Evolutionary conservation across 2,888 invertebrate species (phyloP).

Genomic region (Oscheius sp.): DNA sequence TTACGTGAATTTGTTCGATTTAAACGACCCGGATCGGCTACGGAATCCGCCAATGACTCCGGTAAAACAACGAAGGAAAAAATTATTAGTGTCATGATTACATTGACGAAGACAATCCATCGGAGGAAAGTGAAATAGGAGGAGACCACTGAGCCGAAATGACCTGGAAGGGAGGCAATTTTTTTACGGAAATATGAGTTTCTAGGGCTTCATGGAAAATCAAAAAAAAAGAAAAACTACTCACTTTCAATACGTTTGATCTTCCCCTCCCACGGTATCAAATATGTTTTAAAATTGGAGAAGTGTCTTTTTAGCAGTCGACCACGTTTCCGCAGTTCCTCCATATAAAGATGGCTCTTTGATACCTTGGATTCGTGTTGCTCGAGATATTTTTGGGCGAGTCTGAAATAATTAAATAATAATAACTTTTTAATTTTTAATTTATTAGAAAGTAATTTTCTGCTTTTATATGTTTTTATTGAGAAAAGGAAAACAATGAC

Average conservation of each 20-base stretch:
- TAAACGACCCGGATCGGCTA: slow-evolving; percentile 52
- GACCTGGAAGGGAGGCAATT: slow-evolving; percentile 74
- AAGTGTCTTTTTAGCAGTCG: slow-evolving; percentile 80
- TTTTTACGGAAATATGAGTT: not conserved
- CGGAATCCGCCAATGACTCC: slow-evolving; percentile 75
- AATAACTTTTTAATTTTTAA: no score
- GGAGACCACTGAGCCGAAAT: slow-evolving; percentile 96
- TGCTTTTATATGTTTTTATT: no score
- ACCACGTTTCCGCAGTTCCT: slow-evolving; percentile 63
- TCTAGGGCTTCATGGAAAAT: not conserved
- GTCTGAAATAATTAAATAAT: slow-evolving; percentile 51
- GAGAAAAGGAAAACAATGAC: no score
- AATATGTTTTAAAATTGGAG: slow-evolving; percentile 83
- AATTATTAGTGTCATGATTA: slow-evolving; percentile 84
- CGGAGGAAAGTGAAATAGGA: slow-evolving; percentile 97
- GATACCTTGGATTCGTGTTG: slow-evolving; percentile 71
- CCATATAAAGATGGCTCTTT: slow-evolving; percentile 70
- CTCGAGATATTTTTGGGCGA: slow-evolving; percentile 71
- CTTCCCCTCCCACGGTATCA: slow-evolving; percentile 93
- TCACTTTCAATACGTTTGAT: slow-evolving; percentile 92
- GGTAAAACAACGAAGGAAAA: slow-evolving; percentile 92
- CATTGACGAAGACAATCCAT: slow-evolving; percentile 96
- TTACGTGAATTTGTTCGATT: slow-evolving; percentile 69
- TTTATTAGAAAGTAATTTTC: no score
- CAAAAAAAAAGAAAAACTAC: slow-evolving; percentile 24